Conservation (phyloP, 2,797 vertebrate species). For the Falco berigora region DNA sequence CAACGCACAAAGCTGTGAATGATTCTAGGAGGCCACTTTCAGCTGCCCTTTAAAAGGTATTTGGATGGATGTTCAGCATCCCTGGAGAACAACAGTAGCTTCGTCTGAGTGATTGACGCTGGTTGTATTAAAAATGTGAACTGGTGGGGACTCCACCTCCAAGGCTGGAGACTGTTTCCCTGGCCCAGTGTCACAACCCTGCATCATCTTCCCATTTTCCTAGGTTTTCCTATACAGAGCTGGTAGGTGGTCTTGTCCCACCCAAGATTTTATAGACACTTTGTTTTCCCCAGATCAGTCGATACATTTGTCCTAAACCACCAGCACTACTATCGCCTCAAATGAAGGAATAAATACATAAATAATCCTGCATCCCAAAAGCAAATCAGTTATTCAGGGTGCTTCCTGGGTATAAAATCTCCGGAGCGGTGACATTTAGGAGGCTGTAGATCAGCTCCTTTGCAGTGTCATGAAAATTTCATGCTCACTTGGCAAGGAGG, state of each 20-base stretch:
- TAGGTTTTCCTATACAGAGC: neutral
- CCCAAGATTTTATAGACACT: neutral
- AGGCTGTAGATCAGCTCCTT: constrained; percentile 7
- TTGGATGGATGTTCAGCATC: neutral
- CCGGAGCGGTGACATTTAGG: neutral
- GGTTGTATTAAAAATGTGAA: neutral
- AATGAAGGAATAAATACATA: neutral
- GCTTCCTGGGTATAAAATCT: neutral
- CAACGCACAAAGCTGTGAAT: neutral
- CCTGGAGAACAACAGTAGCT: neutral
- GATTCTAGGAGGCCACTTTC: neutral
- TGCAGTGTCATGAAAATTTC: constrained; percentile 52
- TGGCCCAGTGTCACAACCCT: neutral
- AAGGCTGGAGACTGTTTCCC: neutral
- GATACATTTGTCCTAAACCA: neutral
- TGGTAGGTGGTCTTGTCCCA: neutral
- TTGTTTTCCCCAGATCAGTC: neutral
- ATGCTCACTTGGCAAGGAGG: constrained; percentile 38
- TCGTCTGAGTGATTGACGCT: neutral
- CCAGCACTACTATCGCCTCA: neutral
- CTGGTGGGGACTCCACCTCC: neutral
- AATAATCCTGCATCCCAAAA: neutral
- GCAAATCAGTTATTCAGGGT: neutral
- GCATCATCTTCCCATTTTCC: neutral
- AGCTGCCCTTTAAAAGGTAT: neutral